Percentiles rank a stretch among this genome's conserved stretches.
Conservation (phyloP, 2,113 vertebrate genomes). For the Engystomops pustulosus region DNA sequence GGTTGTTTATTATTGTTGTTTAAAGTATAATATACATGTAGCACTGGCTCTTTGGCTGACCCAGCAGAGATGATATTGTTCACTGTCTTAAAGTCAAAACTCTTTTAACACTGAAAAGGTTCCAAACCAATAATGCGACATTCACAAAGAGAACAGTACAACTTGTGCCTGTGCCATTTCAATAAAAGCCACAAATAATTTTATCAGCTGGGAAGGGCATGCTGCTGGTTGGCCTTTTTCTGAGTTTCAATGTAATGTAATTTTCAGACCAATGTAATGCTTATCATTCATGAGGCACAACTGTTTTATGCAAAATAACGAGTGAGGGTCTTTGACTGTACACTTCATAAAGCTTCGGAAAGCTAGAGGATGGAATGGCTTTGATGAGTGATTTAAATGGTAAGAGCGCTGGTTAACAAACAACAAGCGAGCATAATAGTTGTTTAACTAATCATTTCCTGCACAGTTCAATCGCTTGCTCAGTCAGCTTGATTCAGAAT, state of each 20-base stretch:
- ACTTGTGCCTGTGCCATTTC: slow-evolving; percentile 11
- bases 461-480: slow-evolving; percentile 62
- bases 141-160: slow-evolving; percentile 32
- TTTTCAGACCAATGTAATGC: slow-evolving; percentile 38
- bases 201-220: slow-evolving; percentile 43
- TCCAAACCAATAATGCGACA: slow-evolving; percentile 15
- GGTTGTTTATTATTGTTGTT: not conserved
- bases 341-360: slow-evolving; percentile 55
- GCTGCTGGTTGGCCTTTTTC: slow-evolving; percentile 35
- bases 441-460: slow-evolving; percentile 67
- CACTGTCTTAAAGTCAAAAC: not conserved
- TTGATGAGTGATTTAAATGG: slow-evolving; percentile 56
- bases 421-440: slow-evolving; percentile 61
- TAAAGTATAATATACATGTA: not conserved
- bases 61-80: not conserved
- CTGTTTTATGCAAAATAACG: slow-evolving; percentile 43
- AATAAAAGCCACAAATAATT: slow-evolving; percentile 19
- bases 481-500: slow-evolving; percentile 67
- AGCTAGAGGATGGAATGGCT: slow-evolving; percentile 55
- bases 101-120: not conserved
- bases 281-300: slow-evolving; percentile 36
- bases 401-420: slow-evolving; percentile 60
- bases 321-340: slow-evolving; percentile 16
- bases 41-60: not conserved
- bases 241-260: slow-evolving; percentile 36